Conservation (phyloP, 2,888 invertebrate species). For the Sialis lutaria region DNA sequence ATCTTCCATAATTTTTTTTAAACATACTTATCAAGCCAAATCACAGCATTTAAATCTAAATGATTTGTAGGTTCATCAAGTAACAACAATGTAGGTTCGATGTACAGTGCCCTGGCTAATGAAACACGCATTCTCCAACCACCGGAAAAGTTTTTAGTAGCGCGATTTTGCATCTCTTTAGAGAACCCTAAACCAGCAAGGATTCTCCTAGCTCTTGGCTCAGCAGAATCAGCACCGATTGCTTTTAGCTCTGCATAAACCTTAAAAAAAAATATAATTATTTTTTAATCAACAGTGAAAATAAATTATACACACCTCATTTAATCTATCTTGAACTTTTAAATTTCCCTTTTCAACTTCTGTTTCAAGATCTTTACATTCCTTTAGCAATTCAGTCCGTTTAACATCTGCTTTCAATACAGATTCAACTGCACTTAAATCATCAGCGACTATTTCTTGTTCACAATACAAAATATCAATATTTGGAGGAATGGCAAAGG, state of each 20-base stretch:
- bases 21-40: conserved; percentile 95
- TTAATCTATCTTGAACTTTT: conserved; percentile 57
- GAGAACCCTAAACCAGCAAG: conserved; percentile 94
- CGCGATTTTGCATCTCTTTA: conserved; percentile 73
- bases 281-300: conserved; percentile 3
- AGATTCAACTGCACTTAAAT: conserved; percentile 81
- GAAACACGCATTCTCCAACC: conserved; percentile 99
- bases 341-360: conserved; percentile 55
- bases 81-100: conserved; percentile 92
- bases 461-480: conserved; percentile 96
- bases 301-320: conserved; percentile 48
- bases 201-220: conserved; percentile 88
- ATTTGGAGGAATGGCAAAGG: conserved; percentile 85
- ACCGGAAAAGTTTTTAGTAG: conserved; percentile 77
- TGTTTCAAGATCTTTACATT: conserved; percentile 67
- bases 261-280: conserved; percentile 22
- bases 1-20: neutral
- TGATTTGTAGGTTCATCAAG: conserved; percentile 99
- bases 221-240: conserved; percentile 95
- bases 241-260: conserved; percentile 90
- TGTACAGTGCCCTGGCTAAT: conserved; percentile 84
- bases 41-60: conserved; percentile 96
- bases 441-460: conserved; percentile 94
- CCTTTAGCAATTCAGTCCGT: conserved; percentile 61
- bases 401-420: conserved; percentile 88